Base-by-base conservation (phyloP, 2,113 vertebrate genomes). In the Blennius ocellaris region DNA sequence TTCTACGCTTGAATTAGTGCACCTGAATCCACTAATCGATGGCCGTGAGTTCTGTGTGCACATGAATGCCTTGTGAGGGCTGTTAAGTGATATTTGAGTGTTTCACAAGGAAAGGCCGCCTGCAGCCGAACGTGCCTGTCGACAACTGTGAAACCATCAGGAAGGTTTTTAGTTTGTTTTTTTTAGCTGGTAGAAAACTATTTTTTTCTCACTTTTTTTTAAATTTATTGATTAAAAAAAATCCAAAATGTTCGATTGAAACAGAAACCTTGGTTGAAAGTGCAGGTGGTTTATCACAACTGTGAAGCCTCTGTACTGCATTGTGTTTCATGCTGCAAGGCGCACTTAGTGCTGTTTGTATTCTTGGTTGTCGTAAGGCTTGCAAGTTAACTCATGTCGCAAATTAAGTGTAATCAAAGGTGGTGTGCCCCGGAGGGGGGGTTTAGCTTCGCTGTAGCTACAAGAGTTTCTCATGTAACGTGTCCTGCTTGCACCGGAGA, bases 11-110 rank as follows among this genome's bases (percentile, higher is more conserved):
- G 89, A 88, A 86, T 88, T 87, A 83, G 78, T 61, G 84, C 90
- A 90, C 89, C 84, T 90, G 89, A 89, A 84, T 89, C 86, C 84
- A 82, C 84, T 87, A 89, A 92, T 82, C 85, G 63, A 88, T 73
- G 82, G 66, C 7, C 74, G 82, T 72, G 84, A 48, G 76, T 73
- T 83, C 68, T 52, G 60, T 62, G 73, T 49, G 61, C 55, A 60
- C 74, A 59, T 79, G 81, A 83, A 87, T 56, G 73, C 53, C 66
- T 61, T 59, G 73, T 83, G 77, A 83, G 70, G 75, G 78, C 69
- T 64, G 83, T 59, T 86, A 88, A 84, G 83, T 82, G 83, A 89
- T 83, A 47, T 81, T 67, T 76, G 80, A 84, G 82, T 67, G 86
- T 66, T 75, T 64, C 69, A 30, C 6, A 11, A 57, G 65, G 77